Evolutionary conservation across 2,113 vertebrate species (phyloP).

Genomic region (Chamaetylas fuelleborni): DNA sequence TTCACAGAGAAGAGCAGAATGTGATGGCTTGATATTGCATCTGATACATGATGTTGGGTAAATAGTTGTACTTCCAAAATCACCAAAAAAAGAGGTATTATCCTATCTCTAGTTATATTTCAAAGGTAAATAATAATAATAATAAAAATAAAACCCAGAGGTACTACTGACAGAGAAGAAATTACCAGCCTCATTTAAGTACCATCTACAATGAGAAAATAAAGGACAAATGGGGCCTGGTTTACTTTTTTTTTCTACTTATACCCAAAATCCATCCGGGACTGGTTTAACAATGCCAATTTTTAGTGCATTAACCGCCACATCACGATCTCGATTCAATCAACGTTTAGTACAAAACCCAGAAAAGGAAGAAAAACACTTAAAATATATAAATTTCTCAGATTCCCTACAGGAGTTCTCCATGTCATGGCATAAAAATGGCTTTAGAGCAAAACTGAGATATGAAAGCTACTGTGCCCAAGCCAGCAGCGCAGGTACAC

Average conservation of each 20-base stretch:
- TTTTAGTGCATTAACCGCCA: neutral
- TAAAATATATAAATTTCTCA: neutral
- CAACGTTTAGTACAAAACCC: neutral
- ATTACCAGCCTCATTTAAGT: neutral
- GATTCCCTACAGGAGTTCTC: neutral
- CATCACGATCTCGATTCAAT: rapidly evolving
- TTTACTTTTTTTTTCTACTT: neutral
- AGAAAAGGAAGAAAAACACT: neutral
- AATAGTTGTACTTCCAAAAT: neutral
- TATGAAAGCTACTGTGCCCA: conserved; percentile 23
- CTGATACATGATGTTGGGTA: rapidly evolving
- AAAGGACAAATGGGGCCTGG: neutral
- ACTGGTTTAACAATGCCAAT: neutral
- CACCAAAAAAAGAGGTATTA: neutral
- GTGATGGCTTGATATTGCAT: neutral
- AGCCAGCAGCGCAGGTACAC: neutral
- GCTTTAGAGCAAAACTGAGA: neutral
- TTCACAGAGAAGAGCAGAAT: neutral
- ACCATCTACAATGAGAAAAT: neutral
- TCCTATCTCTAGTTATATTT: neutral
- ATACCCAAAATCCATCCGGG: neutral
- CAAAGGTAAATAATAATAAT: neutral
- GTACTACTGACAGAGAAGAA: neutral
- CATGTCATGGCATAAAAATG: neutral
- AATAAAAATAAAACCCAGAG: neutral